Evolutionary conservation across 2,797 vertebrate species (phyloP), one percentile per base, ranked within the genome.

Genomic region (Micromesistius poutassou): DNA sequence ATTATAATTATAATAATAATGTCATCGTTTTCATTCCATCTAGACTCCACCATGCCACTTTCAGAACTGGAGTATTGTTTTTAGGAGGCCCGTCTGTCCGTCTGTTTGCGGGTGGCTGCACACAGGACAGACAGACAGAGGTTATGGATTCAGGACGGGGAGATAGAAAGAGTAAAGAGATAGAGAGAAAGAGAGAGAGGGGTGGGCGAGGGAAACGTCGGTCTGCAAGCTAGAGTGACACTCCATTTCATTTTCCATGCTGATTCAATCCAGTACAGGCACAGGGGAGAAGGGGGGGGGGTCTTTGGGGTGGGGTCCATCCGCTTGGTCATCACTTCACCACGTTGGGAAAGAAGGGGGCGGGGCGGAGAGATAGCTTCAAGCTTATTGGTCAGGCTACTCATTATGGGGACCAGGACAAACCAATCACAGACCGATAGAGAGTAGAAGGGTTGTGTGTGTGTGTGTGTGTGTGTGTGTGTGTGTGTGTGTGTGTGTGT

Each of bases 21-120:
- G 80, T 77, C n/a, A 55, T 89, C 78, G 87, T 91, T 79, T 78
- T 90, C 88, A 90, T 91, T 90, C 85, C 90, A 91, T 84, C 89
- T 93, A 90, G 87, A 90, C 88, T 91, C 92, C 93, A 92, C 91
- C 91, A 93, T 93, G 92, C 90, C 91, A 81, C 84, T 80, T 87
- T 91, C 89, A 89, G 87, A 85, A 91, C 84, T 89, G 88, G 90
- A 91, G 89, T 90, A 90, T 88, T 89, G 91, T 89, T 89, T 91
- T 89, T 89, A 87, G 88, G 87, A 90, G 79, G 38, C 90, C 87
- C 82, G 88, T 88, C 85, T 87, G 83, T 87, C 87, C 84, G 89
- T 80, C 31, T 74, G 33, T 8, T 70, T 30, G 22, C 16, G 30
- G 35, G 35, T 6, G 30, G 70, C 46, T 31, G 62, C 40, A 74